Evolutionary conservation across 2,888 invertebrate species (phyloP).

Genomic region (Meta bourneti): DNA sequence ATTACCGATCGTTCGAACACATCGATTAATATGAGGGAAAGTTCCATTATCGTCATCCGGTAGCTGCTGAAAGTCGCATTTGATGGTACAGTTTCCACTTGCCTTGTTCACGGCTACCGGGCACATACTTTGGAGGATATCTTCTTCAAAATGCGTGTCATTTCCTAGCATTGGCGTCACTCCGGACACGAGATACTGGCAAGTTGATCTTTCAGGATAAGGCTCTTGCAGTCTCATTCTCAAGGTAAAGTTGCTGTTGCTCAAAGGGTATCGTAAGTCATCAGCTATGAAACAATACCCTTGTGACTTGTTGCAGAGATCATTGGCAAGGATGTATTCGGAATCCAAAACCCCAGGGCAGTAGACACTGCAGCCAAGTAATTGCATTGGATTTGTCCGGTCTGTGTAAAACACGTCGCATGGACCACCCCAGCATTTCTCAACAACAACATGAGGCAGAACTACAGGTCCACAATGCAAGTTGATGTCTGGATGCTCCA

Average conservation of each 20-base stretch:
- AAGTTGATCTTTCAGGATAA: slow-evolving; percentile 64
- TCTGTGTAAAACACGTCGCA: slow-evolving; percentile 71
- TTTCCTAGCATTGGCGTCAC: slow-evolving; percentile 23
- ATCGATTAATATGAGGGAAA: slow-evolving; percentile 64
- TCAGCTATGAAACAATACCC: slow-evolving; percentile 51
- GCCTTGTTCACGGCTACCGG: slow-evolving; percentile 55
- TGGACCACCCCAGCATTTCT: slow-evolving; percentile 74
- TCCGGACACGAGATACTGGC: slow-evolving; percentile 60
- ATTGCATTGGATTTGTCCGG: slow-evolving; percentile 56
- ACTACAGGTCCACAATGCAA: slow-evolving; percentile 68
- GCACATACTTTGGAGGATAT: slow-evolving; percentile 32
- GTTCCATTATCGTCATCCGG: slow-evolving; percentile 72
- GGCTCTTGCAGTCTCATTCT: slow-evolving; percentile 51
- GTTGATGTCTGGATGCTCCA: slow-evolving; percentile 65
- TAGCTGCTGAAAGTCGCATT: slow-evolving; percentile 68
- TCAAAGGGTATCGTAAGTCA: slow-evolving; percentile 56
- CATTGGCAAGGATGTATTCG: slow-evolving; percentile 29
- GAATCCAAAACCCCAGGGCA: slow-evolving; percentile 53
- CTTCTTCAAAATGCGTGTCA: slow-evolving; percentile 16
- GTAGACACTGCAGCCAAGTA: slow-evolving; percentile 62
- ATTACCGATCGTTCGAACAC: slow-evolving; percentile 63
- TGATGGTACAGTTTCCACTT: slow-evolving; percentile 58
- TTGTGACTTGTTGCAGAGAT: slow-evolving; percentile 36
- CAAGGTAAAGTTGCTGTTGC: slow-evolving; percentile 57
- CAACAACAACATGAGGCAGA: slow-evolving; percentile 66